Conservation (phyloP, 2,797 vertebrate species). For the Schizothorax lantsangensis region DNA sequence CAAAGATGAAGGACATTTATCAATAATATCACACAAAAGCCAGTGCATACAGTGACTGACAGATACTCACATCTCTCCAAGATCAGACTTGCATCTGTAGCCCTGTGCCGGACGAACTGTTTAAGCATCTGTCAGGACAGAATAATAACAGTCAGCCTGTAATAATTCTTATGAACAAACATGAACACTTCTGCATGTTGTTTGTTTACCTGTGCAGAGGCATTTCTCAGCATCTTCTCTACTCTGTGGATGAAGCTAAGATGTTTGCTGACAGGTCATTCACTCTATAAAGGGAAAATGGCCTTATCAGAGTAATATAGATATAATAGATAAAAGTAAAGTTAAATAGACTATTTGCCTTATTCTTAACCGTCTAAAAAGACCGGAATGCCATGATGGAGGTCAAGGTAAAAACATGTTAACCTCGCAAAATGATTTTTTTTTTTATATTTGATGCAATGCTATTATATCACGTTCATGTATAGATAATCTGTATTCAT, state of each 20-base stretch:
- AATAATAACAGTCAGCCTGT: not conserved
- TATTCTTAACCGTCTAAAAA: not conserved
- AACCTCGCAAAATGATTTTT: not conserved
- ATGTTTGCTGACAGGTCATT: not conserved
- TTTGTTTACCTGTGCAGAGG: constrained; percentile 71
- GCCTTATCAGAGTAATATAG: not conserved
- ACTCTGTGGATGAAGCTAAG: not conserved
- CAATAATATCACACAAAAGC: not conserved
- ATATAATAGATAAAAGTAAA: not conserved
- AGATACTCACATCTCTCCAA: constrained; percentile 92
- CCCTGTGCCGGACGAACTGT: constrained; percentile 81
- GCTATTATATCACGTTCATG: not conserved
- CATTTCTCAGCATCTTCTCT: constrained; percentile 74
- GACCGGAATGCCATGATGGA: too few relatives aligned
- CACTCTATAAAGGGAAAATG: too few relatives aligned
- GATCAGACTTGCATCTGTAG: constrained; percentile 79
- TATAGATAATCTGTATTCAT: too few relatives aligned
- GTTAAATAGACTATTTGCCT: not conserved
- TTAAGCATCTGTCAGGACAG: constrained; percentile 78
- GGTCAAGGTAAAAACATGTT: not conserved
- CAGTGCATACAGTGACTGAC: not conserved
- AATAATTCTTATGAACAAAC: not conserved
- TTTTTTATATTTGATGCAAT: not conserved
- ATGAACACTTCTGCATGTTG: not conserved
- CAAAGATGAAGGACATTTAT: not conserved